phyloP scores from a whole-genome alignment of 2,797 vertebrate genomes.

The Basileuterus tristriatus region DNA sequence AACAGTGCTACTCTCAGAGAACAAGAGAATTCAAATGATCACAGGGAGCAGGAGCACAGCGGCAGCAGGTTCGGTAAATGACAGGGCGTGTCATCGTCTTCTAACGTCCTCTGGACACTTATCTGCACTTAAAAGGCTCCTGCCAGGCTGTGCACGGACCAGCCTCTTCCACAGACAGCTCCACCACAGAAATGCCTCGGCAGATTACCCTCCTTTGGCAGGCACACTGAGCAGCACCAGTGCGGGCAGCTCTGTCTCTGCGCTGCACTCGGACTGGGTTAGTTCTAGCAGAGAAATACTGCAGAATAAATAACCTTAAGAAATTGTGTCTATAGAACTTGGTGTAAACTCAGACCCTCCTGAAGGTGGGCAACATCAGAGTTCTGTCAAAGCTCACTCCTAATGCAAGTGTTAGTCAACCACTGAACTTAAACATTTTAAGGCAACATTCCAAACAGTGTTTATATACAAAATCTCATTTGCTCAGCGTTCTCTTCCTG shows the following conservation, averaged over 20 bases:
- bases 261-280: neutral
- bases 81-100: neutral
- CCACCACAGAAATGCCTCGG: neutral
- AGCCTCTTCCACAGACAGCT: neutral
- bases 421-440: neutral
- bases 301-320: neutral
- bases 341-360: neutral
- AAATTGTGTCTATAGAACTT: neutral
- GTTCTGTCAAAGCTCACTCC: neutral
- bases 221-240: neutral
- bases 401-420: neutral
- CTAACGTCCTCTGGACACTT: neutral
- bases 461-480: neutral
- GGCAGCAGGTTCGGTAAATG: accelerated
- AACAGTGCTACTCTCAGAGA: neutral
- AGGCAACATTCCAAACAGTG: neutral
- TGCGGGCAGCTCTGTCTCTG: neutral
- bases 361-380: neutral
- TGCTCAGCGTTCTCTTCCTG: neutral
- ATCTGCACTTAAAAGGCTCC: neutral
- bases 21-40: neutral
- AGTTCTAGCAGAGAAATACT: neutral
- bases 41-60: neutral
- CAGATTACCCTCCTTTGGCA: neutral
- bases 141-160: neutral